Evolutionary conservation across 2,113 vertebrate species (phyloP).

Genomic region (Cyphomyrus plagiostoma): DNA sequence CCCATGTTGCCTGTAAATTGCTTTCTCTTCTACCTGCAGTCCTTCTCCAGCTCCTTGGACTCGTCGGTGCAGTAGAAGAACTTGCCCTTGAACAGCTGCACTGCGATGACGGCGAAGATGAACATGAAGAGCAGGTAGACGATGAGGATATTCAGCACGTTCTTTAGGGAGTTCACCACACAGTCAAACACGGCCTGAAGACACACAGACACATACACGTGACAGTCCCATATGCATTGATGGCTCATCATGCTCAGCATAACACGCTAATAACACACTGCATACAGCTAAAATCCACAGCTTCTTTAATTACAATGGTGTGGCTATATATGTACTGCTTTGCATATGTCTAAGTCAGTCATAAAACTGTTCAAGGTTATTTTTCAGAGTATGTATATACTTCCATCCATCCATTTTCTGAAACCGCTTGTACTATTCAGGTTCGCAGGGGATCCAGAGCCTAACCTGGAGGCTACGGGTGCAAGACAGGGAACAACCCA

Average conservation of each 20-base stretch:
- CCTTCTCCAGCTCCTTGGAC: conserved; percentile 87
- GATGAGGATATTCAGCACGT: conserved; percentile 92
- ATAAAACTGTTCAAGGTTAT: not conserved
- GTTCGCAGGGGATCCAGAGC: too few species aligned
- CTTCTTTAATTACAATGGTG: not conserved
- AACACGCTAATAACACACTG: not conserved
- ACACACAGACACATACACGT: conserved; percentile 9
- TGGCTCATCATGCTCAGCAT: not conserved
- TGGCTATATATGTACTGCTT: not conserved
- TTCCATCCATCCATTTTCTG: not conserved
- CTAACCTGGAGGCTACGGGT: too few species aligned
- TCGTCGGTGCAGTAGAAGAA: conserved; percentile 96
- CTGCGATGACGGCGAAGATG: conserved; percentile 93
- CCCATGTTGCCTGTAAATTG: not conserved
- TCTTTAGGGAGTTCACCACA: conserved; percentile 94
- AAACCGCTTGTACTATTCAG: too few species aligned
- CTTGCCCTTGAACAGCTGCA: conserved; percentile 95
- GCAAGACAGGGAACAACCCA: too few species aligned
- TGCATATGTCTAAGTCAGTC: not conserved
- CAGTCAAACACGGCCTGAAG: conserved; percentile 95
- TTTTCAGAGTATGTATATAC: not conserved
- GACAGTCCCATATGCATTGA: not conserved
- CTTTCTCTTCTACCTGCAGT: conserved; percentile 76
- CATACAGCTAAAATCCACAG: not conserved
- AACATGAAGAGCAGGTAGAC: conserved; percentile 99